Evolutionary conservation across 2,888 invertebrate genomes (phyloP), one percentile per base, ranked within the genome.

Genomic region (Drosophila multiciliata): DNA sequence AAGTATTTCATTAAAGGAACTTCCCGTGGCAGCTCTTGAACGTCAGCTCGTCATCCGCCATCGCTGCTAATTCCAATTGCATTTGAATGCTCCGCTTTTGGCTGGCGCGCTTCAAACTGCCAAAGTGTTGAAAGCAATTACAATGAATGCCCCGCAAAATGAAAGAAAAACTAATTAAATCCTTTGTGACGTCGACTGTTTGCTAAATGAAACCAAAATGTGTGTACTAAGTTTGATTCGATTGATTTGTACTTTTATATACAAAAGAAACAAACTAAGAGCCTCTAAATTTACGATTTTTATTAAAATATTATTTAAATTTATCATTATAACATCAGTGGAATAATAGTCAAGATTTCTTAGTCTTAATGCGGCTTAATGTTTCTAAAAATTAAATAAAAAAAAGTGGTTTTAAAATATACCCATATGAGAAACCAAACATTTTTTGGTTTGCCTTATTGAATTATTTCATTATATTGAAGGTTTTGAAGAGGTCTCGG

Each of bases 141-240:
- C 80, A 78, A 66, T 71, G 74, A 35, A 53, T 42, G 42, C 69
- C 73, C 57, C 61, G 71, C 71, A 79, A 84, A 87, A 89, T 89
- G 82, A 91, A 90, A 87, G 90, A 86, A 91, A 90, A 91, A 91
- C 91, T 91, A 91, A 91, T 91, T 91, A 91, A 91, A 91, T 91
- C 91, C 90, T 91, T 90, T 91, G 89, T 75, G 45, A 61, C 54
- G 26, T 33, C 38, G 38, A 49, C 42, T 42, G 23, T 12, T 45
- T 53, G 62, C 57, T 26, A 66, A 72, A 58, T 64, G 33, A 55
- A 64, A 58, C 58, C 59, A 73, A 55, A 73, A 52, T 67, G 58
- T 38, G 50, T 66, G 54, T 38, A 48, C 52, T 62, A 52, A 55
- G 49, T 23, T 63, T 48, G 69, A 67, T 65, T 33, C 66, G 33